Conservation (phyloP, 53 echinoderm and acorn worm genomes). For the Pentamera pediparva region DNA sequence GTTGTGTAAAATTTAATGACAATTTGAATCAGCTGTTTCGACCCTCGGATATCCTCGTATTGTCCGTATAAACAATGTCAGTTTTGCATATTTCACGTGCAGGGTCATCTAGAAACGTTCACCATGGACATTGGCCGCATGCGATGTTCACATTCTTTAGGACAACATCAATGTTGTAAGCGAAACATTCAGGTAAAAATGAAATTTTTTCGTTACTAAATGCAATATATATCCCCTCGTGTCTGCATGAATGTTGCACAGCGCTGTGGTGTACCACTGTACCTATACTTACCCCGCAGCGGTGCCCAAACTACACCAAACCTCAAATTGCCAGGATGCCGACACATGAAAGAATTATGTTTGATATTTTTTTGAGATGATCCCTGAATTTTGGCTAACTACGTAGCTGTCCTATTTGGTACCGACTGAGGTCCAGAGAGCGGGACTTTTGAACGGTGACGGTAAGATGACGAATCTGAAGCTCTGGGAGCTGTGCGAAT, state of each 20-base stretch:
- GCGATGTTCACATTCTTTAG: constrained; percentile 4
- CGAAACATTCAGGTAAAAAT: constrained; percentile 13
- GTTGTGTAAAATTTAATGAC: constrained; percentile 98
- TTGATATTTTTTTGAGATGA: constrained; percentile 16
- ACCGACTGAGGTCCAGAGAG: constrained; percentile 25
- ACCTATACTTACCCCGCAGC: too few species aligned
- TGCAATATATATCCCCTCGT: not conserved
- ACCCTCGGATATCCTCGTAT: constrained; percentile 50
- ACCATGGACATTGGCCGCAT: constrained; percentile 3
- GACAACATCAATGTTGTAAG: constrained; percentile 26
- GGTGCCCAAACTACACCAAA: not conserved
- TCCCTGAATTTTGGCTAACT: constrained; percentile 25
- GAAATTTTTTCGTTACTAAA: not conserved
- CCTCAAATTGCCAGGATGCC: constrained; percentile 2
- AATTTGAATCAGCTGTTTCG: constrained; percentile 90
- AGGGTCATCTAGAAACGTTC: constrained; percentile 18
- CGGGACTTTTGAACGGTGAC: constrained; percentile 29
- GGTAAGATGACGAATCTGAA: constrained; percentile 3
- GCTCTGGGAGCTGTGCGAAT: too few species aligned
- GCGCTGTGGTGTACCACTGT: constrained; percentile 11
- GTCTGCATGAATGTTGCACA: constrained; percentile 1
- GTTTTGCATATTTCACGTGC: constrained; percentile 33
- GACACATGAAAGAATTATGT: not conserved
- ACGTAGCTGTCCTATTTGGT: constrained; percentile 29
- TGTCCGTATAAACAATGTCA: constrained; percentile 42